Base-by-base conservation (phyloP, 2,113 vertebrate genomes). In the Chamaetylas fuelleborni region DNA sequence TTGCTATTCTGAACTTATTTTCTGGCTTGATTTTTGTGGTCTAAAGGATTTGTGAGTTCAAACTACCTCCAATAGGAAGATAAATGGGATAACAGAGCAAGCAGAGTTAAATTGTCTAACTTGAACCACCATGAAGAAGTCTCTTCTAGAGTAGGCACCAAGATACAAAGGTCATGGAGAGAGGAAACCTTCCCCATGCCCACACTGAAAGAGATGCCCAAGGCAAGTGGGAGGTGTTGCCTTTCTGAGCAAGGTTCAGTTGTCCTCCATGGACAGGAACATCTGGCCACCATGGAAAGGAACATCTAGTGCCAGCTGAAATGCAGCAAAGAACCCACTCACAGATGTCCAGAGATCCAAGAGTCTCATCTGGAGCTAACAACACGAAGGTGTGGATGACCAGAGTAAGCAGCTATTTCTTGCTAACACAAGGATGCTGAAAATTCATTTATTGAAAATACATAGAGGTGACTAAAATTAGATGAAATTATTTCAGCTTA, bases 1-100 rank as follows among this genome's bases (percentile, higher is more conserved):
- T 18, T 88, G 78, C 38, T 87, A 40, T 88, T 95, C 85, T 90
- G 45, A 88, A 92, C 36, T 36, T 74, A 36, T 67, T 56, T 93
- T 70, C 43, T 81, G 64, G 19, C 33, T 90, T 80, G 14, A 48
- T 74, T 94, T 90, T 6, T 93, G 45, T 73, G 38, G 38, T 45
- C 25, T 77, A 34, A 92, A 78, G 8, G 29, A 47, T 12, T 42
- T 20, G 14, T 13, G 26, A 81, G 50, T 80, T 95, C 85, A 29
- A 50, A 73, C 14, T 80, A 50, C 17, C 13, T 85, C 31, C 43
- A 25, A 9, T 1, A 65, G 36, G 31, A 95, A 60, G 16, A 60
- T 6, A 61, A n/a, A 36, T 6, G 12, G 56, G 64, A 16, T 72
- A 76, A 67, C 24, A 64, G 8, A 86, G 34, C 48, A 78, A 70